phyloP scores from a whole-genome alignment of 2,113 vertebrate genomes.

The Naja naja region DNA sequence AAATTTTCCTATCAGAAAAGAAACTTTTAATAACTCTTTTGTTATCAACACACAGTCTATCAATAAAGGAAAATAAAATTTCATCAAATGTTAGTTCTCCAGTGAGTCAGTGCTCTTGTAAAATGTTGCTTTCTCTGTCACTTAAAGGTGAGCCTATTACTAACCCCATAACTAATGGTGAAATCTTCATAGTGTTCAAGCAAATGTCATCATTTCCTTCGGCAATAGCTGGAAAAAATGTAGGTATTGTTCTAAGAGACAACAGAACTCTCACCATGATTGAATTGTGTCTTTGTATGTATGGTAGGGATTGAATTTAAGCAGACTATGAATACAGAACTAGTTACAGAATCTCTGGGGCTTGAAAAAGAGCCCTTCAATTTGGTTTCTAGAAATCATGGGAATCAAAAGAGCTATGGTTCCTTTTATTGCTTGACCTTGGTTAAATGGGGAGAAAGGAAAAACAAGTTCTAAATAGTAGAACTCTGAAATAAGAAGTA shows the following conservation, averaged over 20 bases:
- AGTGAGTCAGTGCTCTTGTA: neutral
- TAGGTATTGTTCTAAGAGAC: neutral
- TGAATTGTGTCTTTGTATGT: neutral
- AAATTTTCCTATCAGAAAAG: neutral
- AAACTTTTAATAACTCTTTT: neutral
- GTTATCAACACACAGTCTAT: neutral
- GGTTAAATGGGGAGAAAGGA: neutral
- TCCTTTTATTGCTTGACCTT: neutral
- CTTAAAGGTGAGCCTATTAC: neutral
- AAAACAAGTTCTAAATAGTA: neutral
- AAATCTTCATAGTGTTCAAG: neutral
- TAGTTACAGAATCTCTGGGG: fast-evolving
- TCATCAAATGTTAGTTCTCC: neutral
- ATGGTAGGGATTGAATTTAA: neutral
- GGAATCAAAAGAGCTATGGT: neutral
- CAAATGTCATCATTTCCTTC: fast-evolving
- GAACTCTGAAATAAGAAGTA: neutral
- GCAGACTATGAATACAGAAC: slow-evolving; percentile 12
- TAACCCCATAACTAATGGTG: neutral
- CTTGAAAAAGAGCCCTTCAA: neutral
- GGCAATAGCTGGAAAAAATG: neutral
- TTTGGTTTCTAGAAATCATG: neutral
- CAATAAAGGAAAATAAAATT: neutral
- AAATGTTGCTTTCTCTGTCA: neutral
- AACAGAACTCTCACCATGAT: neutral